These are phyloP conservation scores for Catostomus latipinnis DNA, from an alignment of 2,797 vertebrate genomes.

Conservation along the genomic window DNA sequence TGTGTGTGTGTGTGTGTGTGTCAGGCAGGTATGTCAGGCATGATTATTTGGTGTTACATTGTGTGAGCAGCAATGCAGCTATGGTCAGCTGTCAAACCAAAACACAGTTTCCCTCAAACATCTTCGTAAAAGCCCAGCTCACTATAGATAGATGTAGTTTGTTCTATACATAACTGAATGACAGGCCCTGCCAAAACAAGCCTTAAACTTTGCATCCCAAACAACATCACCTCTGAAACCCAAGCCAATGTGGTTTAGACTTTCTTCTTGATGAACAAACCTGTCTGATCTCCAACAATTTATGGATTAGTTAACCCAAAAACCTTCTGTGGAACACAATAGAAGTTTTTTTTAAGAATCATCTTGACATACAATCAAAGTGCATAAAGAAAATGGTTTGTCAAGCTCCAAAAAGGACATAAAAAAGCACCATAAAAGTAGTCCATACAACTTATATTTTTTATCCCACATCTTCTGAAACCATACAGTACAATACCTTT, in stretches of 20 bases:
- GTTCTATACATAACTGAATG: constrained; percentile 51
- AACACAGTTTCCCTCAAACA: constrained; percentile 28
- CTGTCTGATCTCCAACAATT: not conserved
- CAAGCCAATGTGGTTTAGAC: not conserved
- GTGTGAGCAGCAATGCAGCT: constrained; percentile 36
- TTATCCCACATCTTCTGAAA: no score
- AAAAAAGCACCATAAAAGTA: no score
- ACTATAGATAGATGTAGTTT: constrained; percentile 56
- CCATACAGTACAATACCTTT: no score
- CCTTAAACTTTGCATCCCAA: constrained; percentile 10
- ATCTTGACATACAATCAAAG: no score
- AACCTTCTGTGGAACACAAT: no score
- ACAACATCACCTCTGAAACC: constrained; percentile 25
- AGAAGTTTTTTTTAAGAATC: no score
- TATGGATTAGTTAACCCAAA: no score
- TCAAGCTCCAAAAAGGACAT: no score
- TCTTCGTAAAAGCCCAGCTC: constrained; percentile 38
- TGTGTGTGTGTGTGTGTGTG: not conserved
- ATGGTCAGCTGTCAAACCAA: constrained; percentile 45
- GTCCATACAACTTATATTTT: no score
- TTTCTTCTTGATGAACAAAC: constrained; percentile 10
- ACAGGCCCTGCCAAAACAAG: constrained; percentile 40
- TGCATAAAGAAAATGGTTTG: no score
- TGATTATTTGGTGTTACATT: constrained; percentile 40
- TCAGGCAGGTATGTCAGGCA: constrained; percentile 47